Conservation (phyloP, 2,888 invertebrate species). For the Teleogryllus oceanicus region DNA sequence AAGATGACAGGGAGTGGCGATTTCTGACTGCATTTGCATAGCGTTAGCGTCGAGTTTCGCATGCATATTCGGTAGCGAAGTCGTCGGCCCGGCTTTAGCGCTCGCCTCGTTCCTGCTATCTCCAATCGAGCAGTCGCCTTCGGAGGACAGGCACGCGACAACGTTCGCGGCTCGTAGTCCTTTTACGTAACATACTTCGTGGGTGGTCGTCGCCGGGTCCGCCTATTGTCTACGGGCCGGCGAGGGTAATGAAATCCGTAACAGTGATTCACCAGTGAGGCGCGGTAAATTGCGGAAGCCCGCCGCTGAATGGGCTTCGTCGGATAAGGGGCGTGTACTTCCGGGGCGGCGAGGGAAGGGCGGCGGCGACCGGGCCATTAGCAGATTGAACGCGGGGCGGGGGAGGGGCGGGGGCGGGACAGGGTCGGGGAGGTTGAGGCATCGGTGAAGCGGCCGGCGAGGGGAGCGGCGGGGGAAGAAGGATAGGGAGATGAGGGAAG, state of each 20-base stretch:
- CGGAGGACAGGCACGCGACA: not conserved
- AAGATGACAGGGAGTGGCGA: too few species aligned
- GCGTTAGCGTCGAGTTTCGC: too few species aligned
- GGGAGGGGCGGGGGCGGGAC: not conserved
- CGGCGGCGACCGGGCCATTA: not conserved
- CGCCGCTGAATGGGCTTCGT: not conserved
- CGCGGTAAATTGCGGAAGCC: not conserved
- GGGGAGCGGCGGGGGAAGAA: too few species aligned
- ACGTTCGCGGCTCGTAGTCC: not conserved
- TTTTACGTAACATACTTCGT: not conserved
- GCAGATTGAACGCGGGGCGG: not conserved
- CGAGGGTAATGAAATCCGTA: not conserved
- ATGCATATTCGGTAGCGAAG: too few species aligned
- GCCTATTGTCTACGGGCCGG: not conserved
- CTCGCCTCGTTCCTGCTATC: too few species aligned
- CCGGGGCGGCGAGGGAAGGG: not conserved
- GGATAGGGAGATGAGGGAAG: too few species aligned
- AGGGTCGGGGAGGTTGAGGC: not conserved
- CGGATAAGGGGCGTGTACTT: conserved; percentile 18
- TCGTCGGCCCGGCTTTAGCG: too few species aligned
- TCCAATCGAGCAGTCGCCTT: too few species aligned
- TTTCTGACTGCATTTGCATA: too few species aligned
- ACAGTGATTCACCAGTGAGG: not conserved
- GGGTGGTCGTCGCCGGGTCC: not conserved
- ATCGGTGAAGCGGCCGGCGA: too few species aligned